Base-by-base conservation (phyloP, 1,140 invertebrate genomes). In the Papilio polyxenes region DNA sequence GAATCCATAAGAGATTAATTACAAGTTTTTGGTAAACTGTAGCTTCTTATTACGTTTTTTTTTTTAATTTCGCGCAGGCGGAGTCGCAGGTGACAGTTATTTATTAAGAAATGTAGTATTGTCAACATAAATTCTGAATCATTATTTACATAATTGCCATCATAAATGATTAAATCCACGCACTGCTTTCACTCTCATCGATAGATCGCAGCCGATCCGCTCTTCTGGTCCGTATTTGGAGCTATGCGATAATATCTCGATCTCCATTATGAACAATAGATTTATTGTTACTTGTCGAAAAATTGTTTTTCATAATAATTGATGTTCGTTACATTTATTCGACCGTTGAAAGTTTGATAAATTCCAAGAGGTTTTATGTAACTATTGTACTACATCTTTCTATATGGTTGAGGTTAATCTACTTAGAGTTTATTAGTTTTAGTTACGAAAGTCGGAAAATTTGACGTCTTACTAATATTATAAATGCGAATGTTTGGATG, bases 281-380 rank as follows among this genome's bases (percentile, higher is more conserved):
- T 77, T 77, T 77, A 77, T 77, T 76, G 49, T 76, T 76, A 51
- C 75, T 49, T 51, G 75, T 51, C 75, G 49, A 76, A 53, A 76
- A 76, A 76, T 76, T 76, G 51, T 53, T 51, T 51, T 76, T 40
- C 75, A 76, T 76, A 76, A 76, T 76, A 76, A 76, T 76, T 76
- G 20, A 76, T 76, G 75, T 76, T 53, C 11, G 75, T 23, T 49
- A 76, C 51, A 51, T 72, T 72, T 65, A 65, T 65, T 72, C 31
- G 65, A 13, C 20, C 11, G 49, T 76, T 76, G 20, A 51, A 76
- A 76, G 10, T 53, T 44, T 51, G 7, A 15, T 51, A 6, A 13
- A 53, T 53, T 56, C 75, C n/a, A 51, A 53, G n/a, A 51, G 23
- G 65, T 72, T 40, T 76, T 76, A 51, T 56, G 23, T 76, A 49